phyloP scores from a whole-genome alignment of 1,140 invertebrate genomes.

The Halotydeus destructor region DNA sequence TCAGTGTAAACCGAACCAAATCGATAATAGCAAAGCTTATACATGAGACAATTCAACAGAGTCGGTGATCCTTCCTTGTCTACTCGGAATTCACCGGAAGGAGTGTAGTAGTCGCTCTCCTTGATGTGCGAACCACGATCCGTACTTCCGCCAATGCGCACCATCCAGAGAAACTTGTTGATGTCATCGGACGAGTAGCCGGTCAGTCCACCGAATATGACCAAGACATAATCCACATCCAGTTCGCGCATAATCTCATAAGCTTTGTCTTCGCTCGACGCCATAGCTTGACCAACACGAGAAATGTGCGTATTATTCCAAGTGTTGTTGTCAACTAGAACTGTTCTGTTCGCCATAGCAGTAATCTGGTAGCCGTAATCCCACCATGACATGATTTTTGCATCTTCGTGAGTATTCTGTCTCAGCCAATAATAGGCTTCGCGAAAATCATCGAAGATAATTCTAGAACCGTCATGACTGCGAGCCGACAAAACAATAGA shows the following conservation, averaged over 20 bases:
- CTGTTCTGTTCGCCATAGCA: conserved; percentile 93
- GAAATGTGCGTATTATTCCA: conserved; percentile 99
- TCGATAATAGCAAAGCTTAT: conserved; percentile 87
- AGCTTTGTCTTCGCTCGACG: conserved; percentile 80
- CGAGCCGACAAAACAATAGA: conserved; percentile 90
- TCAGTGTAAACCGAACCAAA: conserved; percentile 88
- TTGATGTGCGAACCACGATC: conserved; percentile 81
- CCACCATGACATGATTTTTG: conserved; percentile 98
- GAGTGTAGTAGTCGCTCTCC: conserved; percentile 87
- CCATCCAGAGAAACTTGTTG: conserved; percentile 99
- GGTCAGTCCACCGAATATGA: conserved; percentile 91
- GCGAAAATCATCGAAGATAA: conserved; percentile 94
- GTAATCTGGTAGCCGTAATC: conserved; percentile 99
- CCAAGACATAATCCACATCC: conserved; percentile 91
- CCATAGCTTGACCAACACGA: conserved; percentile 90
- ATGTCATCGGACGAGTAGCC: conserved; percentile 98
- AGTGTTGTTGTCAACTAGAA: conserved; percentile 96
- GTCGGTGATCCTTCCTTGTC: conserved; percentile 69
- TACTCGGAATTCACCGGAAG: conserved; percentile 76
- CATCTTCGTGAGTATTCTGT: conserved; percentile 81
- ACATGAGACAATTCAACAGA: conserved; percentile 79
- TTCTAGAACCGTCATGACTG: conserved; percentile 73
- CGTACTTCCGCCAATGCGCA: conserved; percentile 87
- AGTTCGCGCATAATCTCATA: conserved; percentile 93
- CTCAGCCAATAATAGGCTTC: conserved; percentile 95